Base-by-base conservation (phyloP, 2,888 invertebrate species). In the Drosophila infuscata region DNA sequence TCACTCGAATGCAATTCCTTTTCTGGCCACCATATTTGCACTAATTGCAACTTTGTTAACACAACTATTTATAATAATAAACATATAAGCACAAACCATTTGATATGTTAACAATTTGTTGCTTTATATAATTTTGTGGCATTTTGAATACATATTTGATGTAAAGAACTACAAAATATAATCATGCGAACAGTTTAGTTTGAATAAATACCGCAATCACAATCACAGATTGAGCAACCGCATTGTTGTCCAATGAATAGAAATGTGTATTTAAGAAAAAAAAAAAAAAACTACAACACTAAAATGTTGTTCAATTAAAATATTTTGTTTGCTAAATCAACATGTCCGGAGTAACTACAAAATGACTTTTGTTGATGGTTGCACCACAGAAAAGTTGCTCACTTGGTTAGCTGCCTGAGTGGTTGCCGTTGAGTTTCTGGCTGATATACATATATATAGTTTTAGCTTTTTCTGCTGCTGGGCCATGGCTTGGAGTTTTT, bases 301-400 rank as follows among this genome's bases (percentile, higher is more conserved):
- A 60, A 65, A 82, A 68, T 79, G 70, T 73, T 84, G 70, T 87
- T 84, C 65, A 84, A 85, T 87, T 89, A 87, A 88, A 89, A 80
- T 68, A 84, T 70, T 81, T 89, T 82, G 82, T 80, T 87, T 89
- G 84, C 85, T 64, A 83, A 89, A 87, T 87, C 82, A 84, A 87
- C 85, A 87, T 87, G 75, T 78, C 56, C 69, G 57, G 61, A 35
- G 66, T 68, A 83, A 75, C 76, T 77, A 61, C 70, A 61, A 71
- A 84, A 80, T 78, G 89, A 87, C 88, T 89, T 82, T 82, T 87
- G 82, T 78, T 80, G 77, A 66, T 79, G 79, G 77, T 74, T 78
- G 11, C 20, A 32, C 79, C 82, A 70, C 76, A 82, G 74, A 68
- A 84, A 87, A 83, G 83, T 88, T 89, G 65, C 58, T 53, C 65